A percentile compares a stretch with the other conserved stretches of the same genome.
Conservation (phyloP, 2,888 invertebrate species). For the Troides helena region DNA sequence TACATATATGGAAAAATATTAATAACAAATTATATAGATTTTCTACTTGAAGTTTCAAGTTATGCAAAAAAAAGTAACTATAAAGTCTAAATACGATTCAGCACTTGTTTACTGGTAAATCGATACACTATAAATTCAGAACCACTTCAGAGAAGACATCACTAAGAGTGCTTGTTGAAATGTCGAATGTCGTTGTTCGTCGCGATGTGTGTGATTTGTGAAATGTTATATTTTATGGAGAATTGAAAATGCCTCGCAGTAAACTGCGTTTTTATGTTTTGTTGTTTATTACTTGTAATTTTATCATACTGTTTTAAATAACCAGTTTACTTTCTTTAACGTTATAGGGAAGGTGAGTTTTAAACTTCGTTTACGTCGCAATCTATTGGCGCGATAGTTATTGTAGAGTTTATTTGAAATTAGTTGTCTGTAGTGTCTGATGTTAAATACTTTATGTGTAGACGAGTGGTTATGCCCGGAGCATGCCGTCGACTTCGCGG, state of each 20-base stretch:
- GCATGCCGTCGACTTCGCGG: constrained; percentile 78
- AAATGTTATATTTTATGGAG: constrained; percentile 44
- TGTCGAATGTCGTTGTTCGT: constrained; percentile 37
- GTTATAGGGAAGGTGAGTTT: constrained; percentile 54
- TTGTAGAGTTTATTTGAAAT: constrained; percentile 38
- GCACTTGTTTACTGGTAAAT: background rate
- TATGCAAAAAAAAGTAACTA: too few species aligned
- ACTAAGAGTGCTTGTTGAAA: constrained; percentile 23
- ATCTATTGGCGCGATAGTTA: constrained; percentile 60
- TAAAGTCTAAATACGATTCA: background rate
- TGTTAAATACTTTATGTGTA: constrained; percentile 44
- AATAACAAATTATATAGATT: too few species aligned
- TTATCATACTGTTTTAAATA: constrained; percentile 38
- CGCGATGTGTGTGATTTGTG: constrained; percentile 42
- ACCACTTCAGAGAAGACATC: constrained; percentile 3
- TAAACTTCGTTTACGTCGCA: constrained; percentile 49
- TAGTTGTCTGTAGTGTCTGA: constrained; percentile 37
- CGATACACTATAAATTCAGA: constrained; percentile 8
- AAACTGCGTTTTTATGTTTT: constrained; percentile 38
- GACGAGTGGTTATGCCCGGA: constrained; percentile 67
- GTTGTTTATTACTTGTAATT: constrained; percentile 33
- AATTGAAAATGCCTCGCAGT: constrained; percentile 46
- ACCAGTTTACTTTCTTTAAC: constrained; percentile 44
- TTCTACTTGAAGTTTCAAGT: too few species aligned
- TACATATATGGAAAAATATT: too few species aligned